A percentile compares a stretch with the other conserved stretches of the same genome.
phyloP scores from a whole-genome alignment of 2,888 invertebrate genomes.

The Protophormia terraenovae region DNA sequence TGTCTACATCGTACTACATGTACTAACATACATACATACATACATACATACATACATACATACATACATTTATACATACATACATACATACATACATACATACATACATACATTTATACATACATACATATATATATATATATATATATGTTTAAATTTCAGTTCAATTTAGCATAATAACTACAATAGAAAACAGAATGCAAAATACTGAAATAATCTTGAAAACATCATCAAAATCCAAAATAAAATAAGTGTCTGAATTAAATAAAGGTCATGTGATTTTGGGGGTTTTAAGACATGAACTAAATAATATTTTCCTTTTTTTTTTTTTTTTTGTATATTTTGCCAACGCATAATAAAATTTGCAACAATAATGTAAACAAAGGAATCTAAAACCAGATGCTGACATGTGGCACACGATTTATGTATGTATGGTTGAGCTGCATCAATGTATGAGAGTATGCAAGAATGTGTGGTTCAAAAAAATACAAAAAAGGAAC shows the following conservation, averaged over 20 bases:
- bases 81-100: too few species aligned
- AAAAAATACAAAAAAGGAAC: conserved; percentile 22
- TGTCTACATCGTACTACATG: too few species aligned
- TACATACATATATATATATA: too few species aligned
- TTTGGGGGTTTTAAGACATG: neutral
- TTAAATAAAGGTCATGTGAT: conserved; percentile 8
- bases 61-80: too few species aligned
- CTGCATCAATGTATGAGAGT: neutral
- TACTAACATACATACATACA: too few species aligned
- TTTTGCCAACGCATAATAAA: conserved; percentile 37
- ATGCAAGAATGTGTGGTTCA: neutral
- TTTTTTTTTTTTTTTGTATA: neutral
- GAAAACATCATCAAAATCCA: neutral
- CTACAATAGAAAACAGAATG: neutral
- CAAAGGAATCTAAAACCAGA: conserved; percentile 50
- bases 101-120: too few species aligned
- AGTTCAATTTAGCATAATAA: neutral
- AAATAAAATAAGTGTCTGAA: neutral
- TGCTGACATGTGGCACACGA: conserved; percentile 65
- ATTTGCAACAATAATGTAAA: conserved; percentile 46
- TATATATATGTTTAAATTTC: neutral
- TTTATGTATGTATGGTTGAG: neutral
- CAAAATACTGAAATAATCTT: neutral
- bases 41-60: too few species aligned
- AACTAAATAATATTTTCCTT: neutral